phyloP scores from a whole-genome alignment of 1,140 invertebrate species.

The Pseudachorutes palmiensis region DNA sequence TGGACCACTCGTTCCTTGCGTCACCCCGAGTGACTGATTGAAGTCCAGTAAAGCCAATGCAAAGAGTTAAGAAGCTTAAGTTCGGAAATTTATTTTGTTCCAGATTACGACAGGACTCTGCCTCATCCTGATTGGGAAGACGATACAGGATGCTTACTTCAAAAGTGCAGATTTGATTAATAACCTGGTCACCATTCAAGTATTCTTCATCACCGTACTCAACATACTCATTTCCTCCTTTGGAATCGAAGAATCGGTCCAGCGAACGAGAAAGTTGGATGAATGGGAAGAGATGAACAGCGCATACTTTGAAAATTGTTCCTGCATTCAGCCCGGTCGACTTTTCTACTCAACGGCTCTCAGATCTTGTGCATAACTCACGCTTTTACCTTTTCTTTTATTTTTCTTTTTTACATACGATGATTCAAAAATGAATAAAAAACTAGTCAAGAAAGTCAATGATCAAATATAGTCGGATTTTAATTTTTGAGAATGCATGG shows the following conservation, averaged over 20 bases:
- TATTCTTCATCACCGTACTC: slow-evolving; percentile 16
- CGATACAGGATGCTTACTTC: neutral
- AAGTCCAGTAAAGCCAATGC: neutral
- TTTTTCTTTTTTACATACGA: too few relatives aligned
- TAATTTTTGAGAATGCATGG: too few relatives aligned
- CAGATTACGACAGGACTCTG: slow-evolving; percentile 15
- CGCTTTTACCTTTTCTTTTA: neutral
- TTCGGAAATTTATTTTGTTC: neutral
- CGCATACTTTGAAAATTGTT: neutral
- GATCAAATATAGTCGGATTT: too few relatives aligned
- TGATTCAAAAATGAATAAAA: too few relatives aligned
- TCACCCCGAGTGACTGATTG: too few relatives aligned
- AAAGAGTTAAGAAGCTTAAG: neutral
- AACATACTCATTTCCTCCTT: slow-evolving; percentile 16
- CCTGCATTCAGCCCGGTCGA: neutral
- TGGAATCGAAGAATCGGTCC: slow-evolving; percentile 19
- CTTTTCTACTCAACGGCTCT: neutral
- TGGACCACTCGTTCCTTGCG: too few relatives aligned
- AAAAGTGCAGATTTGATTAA: slow-evolving; percentile 7
- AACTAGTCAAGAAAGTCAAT: too few relatives aligned
- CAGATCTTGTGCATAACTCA: neutral
- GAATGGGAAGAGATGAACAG: neutral
- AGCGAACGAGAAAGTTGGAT: slow-evolving; percentile 3
- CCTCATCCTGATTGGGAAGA: slow-evolving; percentile 17
- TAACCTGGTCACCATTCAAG: slow-evolving; percentile 15